Conservation (phyloP, 35 echinoderm and acorn worm genomes). For the Hemicentrotus pulcherrimus region DNA sequence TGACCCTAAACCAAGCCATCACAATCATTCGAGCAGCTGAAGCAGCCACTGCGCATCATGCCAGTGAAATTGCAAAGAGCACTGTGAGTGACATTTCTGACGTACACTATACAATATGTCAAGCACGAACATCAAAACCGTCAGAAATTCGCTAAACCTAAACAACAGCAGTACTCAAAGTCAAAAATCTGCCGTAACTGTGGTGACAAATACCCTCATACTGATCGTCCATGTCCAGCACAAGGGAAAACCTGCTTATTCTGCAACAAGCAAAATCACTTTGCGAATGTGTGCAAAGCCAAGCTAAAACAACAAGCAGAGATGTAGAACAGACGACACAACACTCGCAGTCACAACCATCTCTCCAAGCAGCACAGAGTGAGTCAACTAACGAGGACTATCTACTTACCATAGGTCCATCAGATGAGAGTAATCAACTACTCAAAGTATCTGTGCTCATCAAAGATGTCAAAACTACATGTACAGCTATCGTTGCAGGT, state of each 20-base stretch:
- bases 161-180: neutral
- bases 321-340: neutral
- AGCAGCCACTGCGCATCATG: slow-evolving; percentile 36
- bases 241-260: slow-evolving; percentile 38
- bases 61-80: neutral
- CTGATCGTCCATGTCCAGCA: slow-evolving; percentile 26
- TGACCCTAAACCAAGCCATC: slow-evolving; percentile 61
- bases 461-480: neutral
- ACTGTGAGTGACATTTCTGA: neutral
- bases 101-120: slow-evolving; percentile 20
- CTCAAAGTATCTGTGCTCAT: slow-evolving; percentile 2
- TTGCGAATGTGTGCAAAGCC: neutral
- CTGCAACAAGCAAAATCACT: slow-evolving; percentile 29
- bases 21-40: slow-evolving; percentile 20
- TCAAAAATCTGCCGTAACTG: slow-evolving; percentile 31
- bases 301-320: slow-evolving; percentile 45
- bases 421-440: slow-evolving; percentile 30
- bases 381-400: slow-evolving; percentile 35
- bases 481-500: slow-evolving; percentile 51
- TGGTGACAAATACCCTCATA: slow-evolving; percentile 56
- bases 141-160: neutral
- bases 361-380: neutral
- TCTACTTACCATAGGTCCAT: neutral
- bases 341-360: slow-evolving; percentile 11
- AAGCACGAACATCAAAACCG: neutral